A percentile compares a stretch with the other conserved stretches of the same genome.
These are phyloP conservation scores for Helarctos malayanus DNA, from an alignment of 2,797 vertebrate genomes.

Conservation along the genomic window DNA sequence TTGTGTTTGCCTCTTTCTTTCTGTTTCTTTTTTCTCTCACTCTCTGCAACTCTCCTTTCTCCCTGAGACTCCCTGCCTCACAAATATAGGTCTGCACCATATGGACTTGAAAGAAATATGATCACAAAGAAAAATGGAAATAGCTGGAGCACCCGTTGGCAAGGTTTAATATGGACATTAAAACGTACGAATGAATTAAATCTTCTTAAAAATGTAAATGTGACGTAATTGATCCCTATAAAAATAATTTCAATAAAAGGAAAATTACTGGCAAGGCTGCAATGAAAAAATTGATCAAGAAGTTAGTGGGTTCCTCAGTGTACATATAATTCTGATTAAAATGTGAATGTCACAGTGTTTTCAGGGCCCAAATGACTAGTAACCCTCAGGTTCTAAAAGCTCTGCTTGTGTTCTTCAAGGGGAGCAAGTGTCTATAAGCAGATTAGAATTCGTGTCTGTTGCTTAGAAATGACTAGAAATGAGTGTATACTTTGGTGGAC, in stretches of 20 bases:
- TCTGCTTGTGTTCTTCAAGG: neutral
- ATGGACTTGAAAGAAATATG: neutral
- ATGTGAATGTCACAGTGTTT: conserved; percentile 38
- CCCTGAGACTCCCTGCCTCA: neutral
- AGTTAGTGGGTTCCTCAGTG: neutral
- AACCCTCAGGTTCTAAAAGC: neutral
- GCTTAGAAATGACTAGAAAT: neutral
- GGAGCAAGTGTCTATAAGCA: neutral
- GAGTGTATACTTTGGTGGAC: neutral
- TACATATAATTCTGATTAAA: conserved; percentile 2
- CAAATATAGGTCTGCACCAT: neutral
- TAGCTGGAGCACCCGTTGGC: neutral
- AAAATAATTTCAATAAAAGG: conserved; percentile 34
- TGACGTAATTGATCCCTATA: neutral
- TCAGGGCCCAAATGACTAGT: neutral
- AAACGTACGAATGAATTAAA: conserved; percentile 33
- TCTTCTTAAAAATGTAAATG: conserved; percentile 27
- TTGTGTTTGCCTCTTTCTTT: neutral
- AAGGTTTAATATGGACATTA: neutral
- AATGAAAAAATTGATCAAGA: neutral
- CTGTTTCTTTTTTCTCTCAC: neutral
- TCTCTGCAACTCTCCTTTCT: neutral
- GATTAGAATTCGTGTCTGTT: neutral
- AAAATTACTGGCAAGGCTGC: neutral
- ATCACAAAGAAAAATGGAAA: conserved; percentile 25